phyloP scores from a whole-genome alignment of 2,797 vertebrate genomes.

The Tympanoctomys barrerae region DNA sequence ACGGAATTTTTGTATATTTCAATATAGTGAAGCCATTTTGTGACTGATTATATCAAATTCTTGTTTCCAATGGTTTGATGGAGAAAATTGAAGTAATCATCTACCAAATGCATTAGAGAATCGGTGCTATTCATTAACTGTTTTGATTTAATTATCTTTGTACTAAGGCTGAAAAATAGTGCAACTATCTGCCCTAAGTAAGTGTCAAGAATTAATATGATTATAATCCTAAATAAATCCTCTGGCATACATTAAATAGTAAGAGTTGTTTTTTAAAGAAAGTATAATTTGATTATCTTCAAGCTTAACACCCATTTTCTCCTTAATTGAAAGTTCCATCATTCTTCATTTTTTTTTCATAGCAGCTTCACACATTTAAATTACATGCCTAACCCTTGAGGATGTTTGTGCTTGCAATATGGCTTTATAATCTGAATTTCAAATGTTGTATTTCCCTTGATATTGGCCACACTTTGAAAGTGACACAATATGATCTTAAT shows the following conservation, averaged over 20 bases:
- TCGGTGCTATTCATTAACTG: neutral
- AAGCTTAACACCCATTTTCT: constrained; percentile 40
- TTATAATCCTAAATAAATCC: neutral
- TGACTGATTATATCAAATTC: neutral
- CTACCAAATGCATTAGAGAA: neutral
- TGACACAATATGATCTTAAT: constrained; percentile 11
- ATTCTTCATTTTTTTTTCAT: constrained; percentile 28
- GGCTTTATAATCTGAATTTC: constrained; percentile 69
- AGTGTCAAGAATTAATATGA: neutral
- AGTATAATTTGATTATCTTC: constrained; percentile 36
- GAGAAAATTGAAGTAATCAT: neutral
- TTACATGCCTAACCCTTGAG: constrained; percentile 46
- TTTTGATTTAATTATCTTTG: constrained; percentile 45
- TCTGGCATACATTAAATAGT: neutral
- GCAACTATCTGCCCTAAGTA: neutral
- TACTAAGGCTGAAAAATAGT: neutral
- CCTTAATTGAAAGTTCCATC: neutral
- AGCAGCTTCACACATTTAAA: constrained; percentile 75
- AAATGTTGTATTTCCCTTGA: constrained; percentile 63
- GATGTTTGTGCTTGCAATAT: constrained; percentile 26
- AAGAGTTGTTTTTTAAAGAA: neutral
- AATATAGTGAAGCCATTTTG: neutral
- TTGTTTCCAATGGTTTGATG: neutral
- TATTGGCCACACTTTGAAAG: constrained; percentile 58
- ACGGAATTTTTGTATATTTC: constrained; percentile 27